These are phyloP conservation scores for Trachemys scripta DNA, from an alignment of 2,113 vertebrate species.

Conservation along the genomic window DNA sequence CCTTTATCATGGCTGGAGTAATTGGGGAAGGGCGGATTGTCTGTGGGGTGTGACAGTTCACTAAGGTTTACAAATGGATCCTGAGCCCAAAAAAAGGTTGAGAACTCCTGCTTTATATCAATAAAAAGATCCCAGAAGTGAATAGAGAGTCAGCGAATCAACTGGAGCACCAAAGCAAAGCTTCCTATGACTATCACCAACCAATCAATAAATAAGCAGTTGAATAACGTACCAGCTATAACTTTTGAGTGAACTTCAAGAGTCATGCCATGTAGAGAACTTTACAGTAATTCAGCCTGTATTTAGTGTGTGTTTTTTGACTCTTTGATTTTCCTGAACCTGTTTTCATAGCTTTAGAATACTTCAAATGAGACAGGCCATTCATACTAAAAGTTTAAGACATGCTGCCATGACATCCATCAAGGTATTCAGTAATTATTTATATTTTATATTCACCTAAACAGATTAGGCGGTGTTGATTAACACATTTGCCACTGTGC, in stretches of 20 bases:
- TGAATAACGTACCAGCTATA: neutral
- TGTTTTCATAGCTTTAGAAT: neutral
- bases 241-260: too few relatives aligned
- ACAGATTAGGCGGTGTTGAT: too few relatives aligned
- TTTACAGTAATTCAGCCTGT: neutral
- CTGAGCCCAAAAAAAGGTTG: too few relatives aligned
- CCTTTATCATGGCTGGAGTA: too few relatives aligned
- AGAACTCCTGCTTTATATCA: neutral
- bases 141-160: neutral
- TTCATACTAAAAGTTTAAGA: too few relatives aligned
- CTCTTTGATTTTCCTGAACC: neutral
- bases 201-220: neutral
- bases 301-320: neutral
- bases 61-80: too few relatives aligned
- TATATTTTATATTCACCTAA: neutral
- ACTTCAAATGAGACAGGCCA: too few relatives aligned
- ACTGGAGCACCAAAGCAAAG: neutral
- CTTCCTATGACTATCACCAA: neutral
- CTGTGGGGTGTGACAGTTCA: too few relatives aligned
- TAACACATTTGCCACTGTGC: neutral
- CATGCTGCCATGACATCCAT: neutral
- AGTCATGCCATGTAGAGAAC: too few relatives aligned
- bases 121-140: neutral
- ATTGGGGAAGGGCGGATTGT: too few relatives aligned
- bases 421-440: neutral